Base-by-base conservation (phyloP, 2,888 invertebrate species). In the Drosophila demipolita region DNA sequence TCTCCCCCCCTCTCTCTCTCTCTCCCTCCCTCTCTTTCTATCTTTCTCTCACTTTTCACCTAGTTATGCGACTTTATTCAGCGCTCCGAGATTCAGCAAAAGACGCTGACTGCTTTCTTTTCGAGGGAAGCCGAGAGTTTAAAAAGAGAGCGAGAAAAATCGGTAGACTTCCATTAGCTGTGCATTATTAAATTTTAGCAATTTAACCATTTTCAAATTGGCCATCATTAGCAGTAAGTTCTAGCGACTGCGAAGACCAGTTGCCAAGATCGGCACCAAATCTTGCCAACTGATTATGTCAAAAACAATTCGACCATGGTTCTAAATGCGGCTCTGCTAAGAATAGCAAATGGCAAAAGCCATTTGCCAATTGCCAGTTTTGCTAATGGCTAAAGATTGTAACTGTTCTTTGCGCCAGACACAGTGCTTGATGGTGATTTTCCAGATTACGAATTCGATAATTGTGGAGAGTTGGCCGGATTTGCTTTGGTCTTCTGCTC, bases 171-270 rank as follows among this genome's bases (percentile, higher is more conserved):
- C 87, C 75, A 87, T 83, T 74, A 74, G 87, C 65, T 52, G 75
- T 72, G 76, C 76, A 66, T 79, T 82, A 89, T 87, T 89, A 86
- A 74, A 74, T 75, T 82, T 83, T 84, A 70, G 80, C 84, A 75
- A 77, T 85, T 73, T 73, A 23, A 23, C 20, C 50, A 7, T 60
- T 54, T 48, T 58, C 61, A 81, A 77, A 87, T 84, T 60, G 63
- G 63, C 70, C 64, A 58, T 67, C 79, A 87, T 85, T 89, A 85
- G 75, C 81, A 45, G 20, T 11, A 20, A 52, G 58, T 40, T 55
- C 59, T 66, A 64, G 50, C 66, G 48, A 55, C 55, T 8, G 8
- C 38, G 66, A 62, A 75, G 59, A 75, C 35, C 73, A 66, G 66
- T 75, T 75, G 69, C 70, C 53, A 49, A 53, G 62, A 60, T 59